Percentiles rank a stretch among this genome's conserved stretches.
Conservation (phyloP, 2,113 vertebrate genomes). For the Silurus glanis region DNA sequence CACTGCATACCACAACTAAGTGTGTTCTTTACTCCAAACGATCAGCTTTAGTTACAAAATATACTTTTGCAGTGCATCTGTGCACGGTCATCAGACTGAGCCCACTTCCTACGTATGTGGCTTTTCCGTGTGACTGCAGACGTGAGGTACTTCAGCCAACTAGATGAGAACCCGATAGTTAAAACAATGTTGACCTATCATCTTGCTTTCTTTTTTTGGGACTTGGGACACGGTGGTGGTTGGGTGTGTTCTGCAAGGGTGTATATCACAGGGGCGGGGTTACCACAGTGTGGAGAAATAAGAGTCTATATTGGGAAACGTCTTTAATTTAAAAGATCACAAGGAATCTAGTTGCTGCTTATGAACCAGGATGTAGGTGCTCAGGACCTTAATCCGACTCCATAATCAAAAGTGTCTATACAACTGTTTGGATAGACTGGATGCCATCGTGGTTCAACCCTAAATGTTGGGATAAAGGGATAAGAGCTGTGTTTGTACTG, state of each 20-base stretch:
- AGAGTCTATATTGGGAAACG: background rate
- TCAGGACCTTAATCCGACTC: background rate
- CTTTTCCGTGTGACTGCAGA: background rate
- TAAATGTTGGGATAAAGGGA: background rate
- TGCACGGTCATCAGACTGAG: background rate
- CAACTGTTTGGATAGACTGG: background rate
- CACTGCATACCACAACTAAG: background rate
- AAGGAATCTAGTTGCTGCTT: background rate
- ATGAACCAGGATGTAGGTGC: background rate
- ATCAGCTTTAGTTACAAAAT: background rate
- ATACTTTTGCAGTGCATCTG: background rate
- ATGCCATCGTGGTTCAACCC: background rate
- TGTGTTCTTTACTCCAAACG: background rate
- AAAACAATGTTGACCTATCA: background rate
- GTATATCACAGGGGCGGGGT: constrained; percentile 9
- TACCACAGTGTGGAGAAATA: constrained; percentile 3
- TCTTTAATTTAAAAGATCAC: background rate
- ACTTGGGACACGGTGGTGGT: background rate
- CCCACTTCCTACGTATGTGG: background rate
- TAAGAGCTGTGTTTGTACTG: background rate
- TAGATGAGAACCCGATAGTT: constrained; percentile 22
- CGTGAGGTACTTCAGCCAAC: background rate
- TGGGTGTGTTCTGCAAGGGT: background rate
- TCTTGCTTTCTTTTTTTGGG: background rate
- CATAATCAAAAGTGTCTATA: background rate